Conservation (phyloP, 2,113 vertebrate genomes). For the Columba janthina region DNA sequence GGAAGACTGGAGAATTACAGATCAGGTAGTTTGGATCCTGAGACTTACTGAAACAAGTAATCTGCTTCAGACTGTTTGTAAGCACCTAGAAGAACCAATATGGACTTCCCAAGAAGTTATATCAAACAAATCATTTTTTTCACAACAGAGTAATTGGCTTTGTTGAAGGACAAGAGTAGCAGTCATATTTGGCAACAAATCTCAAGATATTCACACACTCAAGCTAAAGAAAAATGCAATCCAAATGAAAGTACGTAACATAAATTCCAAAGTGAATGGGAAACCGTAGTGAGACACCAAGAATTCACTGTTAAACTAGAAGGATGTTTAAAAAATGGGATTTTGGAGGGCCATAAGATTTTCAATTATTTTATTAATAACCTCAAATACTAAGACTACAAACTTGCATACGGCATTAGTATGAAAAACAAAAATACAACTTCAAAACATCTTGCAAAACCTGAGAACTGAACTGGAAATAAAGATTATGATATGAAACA, state of each 20-base stretch:
- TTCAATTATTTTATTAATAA: not conserved
- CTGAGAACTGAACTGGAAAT: not conserved
- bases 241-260: not conserved
- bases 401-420: not conserved
- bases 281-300: not conserved
- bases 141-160: not conserved
- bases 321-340: not conserved
- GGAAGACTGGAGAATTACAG: not conserved
- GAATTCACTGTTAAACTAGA: not conserved
- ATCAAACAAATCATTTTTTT: not conserved
- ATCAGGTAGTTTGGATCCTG: not conserved
- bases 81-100: not conserved
- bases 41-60: not conserved
- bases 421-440: not conserved
- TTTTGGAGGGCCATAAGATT: not conserved
- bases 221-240: not conserved
- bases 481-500: not conserved
- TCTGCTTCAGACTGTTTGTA: not conserved
- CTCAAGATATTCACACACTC: not conserved
- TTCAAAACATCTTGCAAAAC: not conserved
- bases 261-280: not conserved
- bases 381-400: not conserved
- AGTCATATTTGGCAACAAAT: not conserved
- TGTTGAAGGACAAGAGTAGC: not conserved
- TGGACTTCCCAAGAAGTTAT: not conserved